Evolutionary conservation across 2,113 vertebrate genomes (phyloP).

Genomic region (Microcebus ravelobensis): DNA sequence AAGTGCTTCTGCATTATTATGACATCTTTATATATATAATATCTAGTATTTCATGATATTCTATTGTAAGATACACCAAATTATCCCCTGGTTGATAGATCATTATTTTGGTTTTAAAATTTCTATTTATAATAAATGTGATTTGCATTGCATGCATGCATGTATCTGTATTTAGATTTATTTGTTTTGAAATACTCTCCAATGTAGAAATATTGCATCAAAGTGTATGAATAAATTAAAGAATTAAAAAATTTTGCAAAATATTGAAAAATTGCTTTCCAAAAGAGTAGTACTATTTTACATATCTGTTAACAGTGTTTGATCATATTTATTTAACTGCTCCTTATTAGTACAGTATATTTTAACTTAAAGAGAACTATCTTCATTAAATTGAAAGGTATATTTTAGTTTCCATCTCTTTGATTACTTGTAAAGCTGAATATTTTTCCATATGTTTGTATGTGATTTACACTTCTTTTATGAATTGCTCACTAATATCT

Average conservation of each 20-base stretch:
- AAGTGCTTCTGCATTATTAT: slow-evolving; percentile 33
- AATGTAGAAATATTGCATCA: not conserved
- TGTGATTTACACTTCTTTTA: slow-evolving; percentile 18
- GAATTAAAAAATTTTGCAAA: slow-evolving; percentile 28
- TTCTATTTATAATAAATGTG: not conserved
- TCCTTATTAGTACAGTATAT: not conserved
- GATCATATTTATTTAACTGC: not conserved
- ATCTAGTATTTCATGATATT: not conserved
- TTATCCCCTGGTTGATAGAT: not conserved
- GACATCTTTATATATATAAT: not conserved
- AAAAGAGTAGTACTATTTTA: not conserved
- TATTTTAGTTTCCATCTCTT: slow-evolving; percentile 59
- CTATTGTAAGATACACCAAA: not conserved
- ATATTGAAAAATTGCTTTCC: not conserved
- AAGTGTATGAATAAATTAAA: slow-evolving; percentile 21
- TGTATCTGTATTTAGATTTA: not conserved
- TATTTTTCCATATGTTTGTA: slow-evolving; percentile 47
- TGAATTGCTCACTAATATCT: not conserved
- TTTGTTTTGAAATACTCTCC: slow-evolving; percentile 30
- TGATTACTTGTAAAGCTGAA: slow-evolving; percentile 31
- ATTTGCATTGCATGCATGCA: not conserved
- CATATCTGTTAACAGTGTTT: not conserved
- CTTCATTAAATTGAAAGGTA: not conserved
- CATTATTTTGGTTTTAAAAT: slow-evolving; percentile 31
- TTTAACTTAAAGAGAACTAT: slow-evolving; percentile 6